phyloP scores from a whole-genome alignment of 2,113 vertebrate genomes.

The Sardina pilchardus region DNA sequence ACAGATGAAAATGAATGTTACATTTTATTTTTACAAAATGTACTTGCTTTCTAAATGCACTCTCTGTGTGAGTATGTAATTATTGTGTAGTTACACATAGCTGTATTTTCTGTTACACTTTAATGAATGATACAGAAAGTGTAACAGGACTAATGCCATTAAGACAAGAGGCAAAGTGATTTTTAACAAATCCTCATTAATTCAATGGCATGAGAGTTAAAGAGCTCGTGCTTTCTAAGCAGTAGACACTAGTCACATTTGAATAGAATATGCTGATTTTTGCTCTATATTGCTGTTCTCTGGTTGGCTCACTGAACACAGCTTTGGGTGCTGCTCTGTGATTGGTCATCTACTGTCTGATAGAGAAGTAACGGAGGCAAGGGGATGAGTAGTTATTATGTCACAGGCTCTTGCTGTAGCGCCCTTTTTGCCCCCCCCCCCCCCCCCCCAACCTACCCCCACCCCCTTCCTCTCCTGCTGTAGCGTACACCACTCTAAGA shows the following conservation, averaged over 20 bases:
- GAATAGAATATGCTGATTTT: neutral
- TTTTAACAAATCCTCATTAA: neutral
- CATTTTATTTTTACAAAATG: neutral
- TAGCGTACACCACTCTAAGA: conserved; percentile 52
- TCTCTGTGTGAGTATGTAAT: neutral
- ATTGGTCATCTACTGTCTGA: conserved; percentile 51
- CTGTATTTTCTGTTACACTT: neutral
- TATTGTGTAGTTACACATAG: neutral
- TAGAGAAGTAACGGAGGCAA: conserved; percentile 43
- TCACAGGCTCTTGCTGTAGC: conserved; percentile 47
- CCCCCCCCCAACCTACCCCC: conserved; percentile 37
- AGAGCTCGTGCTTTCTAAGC: neutral
- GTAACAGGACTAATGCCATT: neutral
- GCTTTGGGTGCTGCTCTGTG: conserved; percentile 30
- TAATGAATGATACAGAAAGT: neutral
- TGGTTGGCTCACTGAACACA: neutral
- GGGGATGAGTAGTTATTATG: conserved; percentile 56
- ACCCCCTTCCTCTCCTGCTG: conserved; percentile 46
- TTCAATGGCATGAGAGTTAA: neutral
- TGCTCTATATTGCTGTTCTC: neutral
- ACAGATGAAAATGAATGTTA: neutral
- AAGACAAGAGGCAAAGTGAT: neutral
- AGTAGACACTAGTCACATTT: neutral
- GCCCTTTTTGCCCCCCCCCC: conserved; percentile 23
- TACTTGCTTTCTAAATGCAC: neutral